Conservation (phyloP, 1,140 invertebrate species). For the Papilio xuthus region DNA sequence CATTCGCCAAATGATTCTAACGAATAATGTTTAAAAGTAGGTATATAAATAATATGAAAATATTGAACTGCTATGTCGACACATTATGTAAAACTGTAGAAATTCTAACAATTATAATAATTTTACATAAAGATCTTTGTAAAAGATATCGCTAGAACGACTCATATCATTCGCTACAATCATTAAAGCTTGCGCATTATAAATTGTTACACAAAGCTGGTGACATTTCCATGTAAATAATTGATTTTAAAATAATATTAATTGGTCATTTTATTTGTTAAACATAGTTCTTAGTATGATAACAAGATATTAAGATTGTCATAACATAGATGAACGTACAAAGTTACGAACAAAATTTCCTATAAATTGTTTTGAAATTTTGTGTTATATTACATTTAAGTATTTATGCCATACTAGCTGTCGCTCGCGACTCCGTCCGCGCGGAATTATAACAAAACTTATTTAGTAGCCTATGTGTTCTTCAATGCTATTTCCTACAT, state of each 20-base stretch:
- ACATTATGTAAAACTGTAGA: not conserved
- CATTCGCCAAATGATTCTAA: too few species aligned
- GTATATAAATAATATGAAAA: too few species aligned
- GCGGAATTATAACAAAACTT: too few species aligned
- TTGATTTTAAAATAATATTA: not conserved
- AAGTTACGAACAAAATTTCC: not conserved
- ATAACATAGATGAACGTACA: not conserved
- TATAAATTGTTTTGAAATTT: not conserved
- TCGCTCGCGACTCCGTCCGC: too few species aligned
- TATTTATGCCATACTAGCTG: too few species aligned
- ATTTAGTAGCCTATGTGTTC: too few species aligned
- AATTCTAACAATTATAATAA: not conserved
- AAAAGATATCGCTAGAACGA: not conserved
- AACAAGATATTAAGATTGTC: not conserved
- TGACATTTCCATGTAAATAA: slow-evolving; percentile 23
- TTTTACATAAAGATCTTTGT: not conserved
- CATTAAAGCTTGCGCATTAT: not conserved
- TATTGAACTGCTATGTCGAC: too few species aligned
- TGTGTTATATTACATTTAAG: not conserved
- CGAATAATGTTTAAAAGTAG: too few species aligned
- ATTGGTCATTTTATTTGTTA: slow-evolving; percentile 6
- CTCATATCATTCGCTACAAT: not conserved
- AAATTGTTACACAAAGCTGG: not conserved
- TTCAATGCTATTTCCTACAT: too few species aligned
- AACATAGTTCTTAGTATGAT: not conserved